Conservation (phyloP, 2,888 invertebrate genomes). For the Drosophila mulleri region DNA sequence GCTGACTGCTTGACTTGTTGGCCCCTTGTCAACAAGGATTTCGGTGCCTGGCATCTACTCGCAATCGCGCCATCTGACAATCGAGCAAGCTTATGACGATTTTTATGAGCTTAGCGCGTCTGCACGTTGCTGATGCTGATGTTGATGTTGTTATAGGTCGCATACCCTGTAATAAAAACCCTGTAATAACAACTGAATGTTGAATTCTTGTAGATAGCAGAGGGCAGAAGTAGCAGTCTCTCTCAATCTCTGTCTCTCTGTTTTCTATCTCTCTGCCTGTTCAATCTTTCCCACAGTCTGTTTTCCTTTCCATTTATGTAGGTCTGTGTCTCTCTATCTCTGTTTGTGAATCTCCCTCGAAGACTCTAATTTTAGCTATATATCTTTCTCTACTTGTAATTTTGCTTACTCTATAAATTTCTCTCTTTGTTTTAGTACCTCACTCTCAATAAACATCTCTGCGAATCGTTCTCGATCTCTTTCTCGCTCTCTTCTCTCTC, state of each 20-base stretch:
- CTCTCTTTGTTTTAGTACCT: background rate
- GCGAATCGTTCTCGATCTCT: background rate
- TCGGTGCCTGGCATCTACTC: conserved; percentile 2
- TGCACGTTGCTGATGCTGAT: background rate
- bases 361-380: background rate
- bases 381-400: background rate
- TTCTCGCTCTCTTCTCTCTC: too few species aligned
- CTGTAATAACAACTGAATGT: conserved; percentile 14
- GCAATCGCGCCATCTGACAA: conserved; percentile 42
- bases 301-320: too few species aligned
- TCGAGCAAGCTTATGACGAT: conserved; percentile 53
- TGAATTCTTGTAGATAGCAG: background rate
- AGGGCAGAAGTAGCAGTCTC: background rate
- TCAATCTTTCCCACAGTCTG: too few species aligned
- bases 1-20: background rate
- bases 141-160: background rate
- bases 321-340: background rate
- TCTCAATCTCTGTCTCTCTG: background rate
- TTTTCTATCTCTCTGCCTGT: background rate
- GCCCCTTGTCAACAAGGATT: conserved; percentile 65
- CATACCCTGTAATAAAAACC: conserved; percentile 21
- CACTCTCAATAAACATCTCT: background rate
- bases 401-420: background rate
- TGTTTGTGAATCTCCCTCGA: background rate
- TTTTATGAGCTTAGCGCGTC: conserved; percentile 41